Evolutionary conservation across 2,113 vertebrate genomes (phyloP).

Genomic region (Sarotherodon lohbergeri): DNA sequence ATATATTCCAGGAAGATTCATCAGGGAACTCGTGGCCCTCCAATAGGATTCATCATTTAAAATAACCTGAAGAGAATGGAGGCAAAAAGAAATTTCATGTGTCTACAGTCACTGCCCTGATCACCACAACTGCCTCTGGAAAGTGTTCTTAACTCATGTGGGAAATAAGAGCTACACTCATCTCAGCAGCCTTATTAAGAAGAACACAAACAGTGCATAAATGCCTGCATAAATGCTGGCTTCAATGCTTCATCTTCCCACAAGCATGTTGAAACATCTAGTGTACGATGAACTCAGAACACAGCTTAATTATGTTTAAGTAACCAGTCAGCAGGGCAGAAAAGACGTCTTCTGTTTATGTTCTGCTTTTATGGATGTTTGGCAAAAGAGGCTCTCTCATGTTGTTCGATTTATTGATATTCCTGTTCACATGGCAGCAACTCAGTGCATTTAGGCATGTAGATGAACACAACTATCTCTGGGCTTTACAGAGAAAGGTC

Average conservation of each 20-base stretch:
- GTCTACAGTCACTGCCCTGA: conserved; percentile 1
- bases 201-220: neutral
- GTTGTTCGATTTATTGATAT: neutral
- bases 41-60: neutral
- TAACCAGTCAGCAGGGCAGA: neutral
- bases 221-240: neutral
- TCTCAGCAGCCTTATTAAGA: neutral
- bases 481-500: neutral
- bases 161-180: conserved; percentile 14
- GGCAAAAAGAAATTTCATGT: neutral
- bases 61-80: conserved; percentile 13
- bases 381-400: neutral
- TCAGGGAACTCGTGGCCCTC: neutral
- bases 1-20: conserved; percentile 2
- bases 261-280: neutral
- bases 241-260: neutral
- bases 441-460: neutral
- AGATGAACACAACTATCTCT: neutral
- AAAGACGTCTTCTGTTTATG: neutral
- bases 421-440: neutral
- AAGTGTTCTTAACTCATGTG: neutral
- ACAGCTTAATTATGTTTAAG: neutral
- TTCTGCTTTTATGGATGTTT: neutral
- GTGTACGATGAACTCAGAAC: neutral
- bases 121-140: conserved; percentile 6